Base-by-base conservation (phyloP, 1,140 invertebrate genomes). In the Drosophila elegans region DNA sequence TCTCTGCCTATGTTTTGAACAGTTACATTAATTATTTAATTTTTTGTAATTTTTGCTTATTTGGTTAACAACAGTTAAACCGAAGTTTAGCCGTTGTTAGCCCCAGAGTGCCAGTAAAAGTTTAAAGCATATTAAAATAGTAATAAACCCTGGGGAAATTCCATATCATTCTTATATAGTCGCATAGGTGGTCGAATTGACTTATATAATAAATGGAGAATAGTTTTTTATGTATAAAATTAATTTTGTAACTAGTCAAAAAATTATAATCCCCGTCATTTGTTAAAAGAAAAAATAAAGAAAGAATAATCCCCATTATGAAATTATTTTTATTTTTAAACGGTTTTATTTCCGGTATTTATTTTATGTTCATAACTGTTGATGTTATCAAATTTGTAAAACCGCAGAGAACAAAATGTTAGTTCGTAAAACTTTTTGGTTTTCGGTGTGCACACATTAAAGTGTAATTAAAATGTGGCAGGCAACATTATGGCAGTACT, bases 381-480 rank as follows among this genome's bases (percentile, higher is more conserved):
- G 74, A 77, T 77, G 62, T 55, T 67, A 78, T 77, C 64, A 67
- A 73, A 74, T 74, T 85, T 88, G 57, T 79, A 63, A 67, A 81
- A 81, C 82, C 77, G 39, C 76, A 84, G 76, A 77, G 68, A 71
- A 78, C 75, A 52, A 88, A 86, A 88, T 79, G 71, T 75, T 88
- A 88, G 83, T 76, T 76, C 64, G 66, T 60, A 42, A 56, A 61
- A 69, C 62, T 79, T 88, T 86, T 88, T 76, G 52, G 73, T 61
- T 76, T 64, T 66, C 56, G 76, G 51, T 69, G 62, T 42, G 62
- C 79, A 66, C 53, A 79, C 62, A 83, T 86, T 86, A 83, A 83
- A 80, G 63, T 89, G 84, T 86, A 86, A 86, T 86, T 89, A 86
- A 89, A 86, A 86, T 78, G 79, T 77, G 83, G 75, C 83, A 73